Base-by-base conservation (phyloP, 1,140 invertebrate species). In the Orchestia grillus region DNA sequence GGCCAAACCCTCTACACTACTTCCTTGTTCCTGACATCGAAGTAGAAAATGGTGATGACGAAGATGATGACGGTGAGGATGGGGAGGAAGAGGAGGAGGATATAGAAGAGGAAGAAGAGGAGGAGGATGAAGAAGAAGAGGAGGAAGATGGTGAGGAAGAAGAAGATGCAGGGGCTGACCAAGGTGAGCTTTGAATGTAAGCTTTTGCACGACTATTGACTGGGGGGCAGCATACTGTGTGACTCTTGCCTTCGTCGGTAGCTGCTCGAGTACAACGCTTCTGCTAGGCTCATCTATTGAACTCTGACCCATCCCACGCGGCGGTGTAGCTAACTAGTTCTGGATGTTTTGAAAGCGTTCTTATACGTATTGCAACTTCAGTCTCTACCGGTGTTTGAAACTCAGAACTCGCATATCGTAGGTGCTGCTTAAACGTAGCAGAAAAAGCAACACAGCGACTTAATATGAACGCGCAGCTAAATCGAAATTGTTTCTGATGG, bases 1-100 rank as follows among this genome's bases (percentile, higher is more conserved):
- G 98, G 98, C 98, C 98, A 92, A 99, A 99, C 98, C 99, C 99
- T 96, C 98, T 99, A 96, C 98, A 99, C 97, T 99, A 99, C 98
- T 99, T 98, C 97, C 97, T 99, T 97, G 98, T 98, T 96, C 98
- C 98, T 96, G 98, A 98, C 97, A 98, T 98, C 97, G 98, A 98
- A 96, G 98, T 98, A 95, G 98, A 98, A 97, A 98, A 98, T 97
- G 98, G 98, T 23, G 97, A 98, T 40, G 98, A 98, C 47, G 98
- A 97, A 42, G 97, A 98, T 92, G 97, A 97, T 42, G 98, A 98
- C 44, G 97, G 97, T 90, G 97, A 97, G 62, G 97, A 97, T 53
- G 96, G 97, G 3, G 97, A 97, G 77, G 97, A 98, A 88, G 97
- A 97, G 43, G 98, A 98, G 87, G 98, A 98, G n/a, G 98, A 98